Conservation (phyloP, 2,888 invertebrate genomes). For the Rhabditophanes sp. region DNA sequence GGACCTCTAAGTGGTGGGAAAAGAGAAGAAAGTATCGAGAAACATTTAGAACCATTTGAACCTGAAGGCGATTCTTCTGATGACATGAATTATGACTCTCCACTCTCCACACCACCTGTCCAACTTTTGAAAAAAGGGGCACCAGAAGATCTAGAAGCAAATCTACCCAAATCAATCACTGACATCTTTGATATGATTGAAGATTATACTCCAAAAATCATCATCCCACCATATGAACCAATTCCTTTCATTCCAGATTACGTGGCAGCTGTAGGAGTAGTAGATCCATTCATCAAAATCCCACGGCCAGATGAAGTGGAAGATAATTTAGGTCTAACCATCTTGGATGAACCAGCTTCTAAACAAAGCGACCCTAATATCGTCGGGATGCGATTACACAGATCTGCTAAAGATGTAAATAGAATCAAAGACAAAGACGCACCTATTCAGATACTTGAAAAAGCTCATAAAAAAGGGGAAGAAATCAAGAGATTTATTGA, state of each 20-base stretch:
- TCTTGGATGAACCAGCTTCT: constrained; percentile 72
- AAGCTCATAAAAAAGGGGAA: constrained; percentile 61
- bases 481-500: constrained; percentile 84
- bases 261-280: constrained; percentile 92
- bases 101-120: no score
- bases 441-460: constrained; percentile 60
- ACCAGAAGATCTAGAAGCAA: no score
- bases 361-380: constrained; percentile 88
- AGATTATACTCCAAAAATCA: no score
- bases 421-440: constrained; percentile 14
- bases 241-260: constrained; percentile 92
- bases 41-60: no score
- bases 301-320: constrained; percentile 57
- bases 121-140: no score
- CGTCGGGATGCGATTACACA: constrained; percentile 70
- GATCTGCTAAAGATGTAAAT: constrained; percentile 53
- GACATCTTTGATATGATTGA: no score
- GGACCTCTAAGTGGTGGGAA: no score
- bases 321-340: constrained; percentile 33
- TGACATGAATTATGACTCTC: no score
- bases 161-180: no score
- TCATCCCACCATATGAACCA: constrained; percentile 71
- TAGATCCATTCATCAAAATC: constrained; percentile 84
- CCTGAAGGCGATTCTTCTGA: no score
- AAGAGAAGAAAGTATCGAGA: no score